Base-by-base conservation (phyloP, 2,797 vertebrate species). In the Anas capensis region DNA sequence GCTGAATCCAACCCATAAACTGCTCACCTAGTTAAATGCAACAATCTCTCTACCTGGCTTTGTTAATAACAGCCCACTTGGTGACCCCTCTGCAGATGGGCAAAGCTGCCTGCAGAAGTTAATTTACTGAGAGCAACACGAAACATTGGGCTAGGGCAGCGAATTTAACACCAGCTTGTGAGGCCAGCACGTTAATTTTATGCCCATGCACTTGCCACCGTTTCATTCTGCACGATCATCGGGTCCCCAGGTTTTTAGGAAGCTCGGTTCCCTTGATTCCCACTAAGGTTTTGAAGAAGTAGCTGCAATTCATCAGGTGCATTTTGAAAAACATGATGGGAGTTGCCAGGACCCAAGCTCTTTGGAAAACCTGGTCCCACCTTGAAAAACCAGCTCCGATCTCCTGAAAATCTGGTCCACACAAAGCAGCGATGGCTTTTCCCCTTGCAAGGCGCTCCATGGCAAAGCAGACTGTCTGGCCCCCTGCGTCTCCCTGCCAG, bases 321-420 rank as follows among this genome's bases (percentile, higher is more conserved):
- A 6, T 8, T 71, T 33, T 69, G 38, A 60, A 61, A 88, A 86
- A 34, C 54, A 27, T 0, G 17, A 82, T 10, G 94, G 93, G 93
- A 96, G 83, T 44, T 27, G 90, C 77, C 80, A 14, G 90, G 81
- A 86, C 80, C 83, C 79, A 27, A 36, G 78, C 5, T 29, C 90
- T 58, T 57, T 20, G 88, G 91, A 91, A 84, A 86, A 56, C 75
- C 68, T 2, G 71, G 42, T 85, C 80, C 90, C 92, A 66, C 92
- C 95, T 87, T 49, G 94, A 94, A 96, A 96, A 97, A 95, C 95
- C 94, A 85, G 95, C 81, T 95, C 75, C n/a, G 42, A 11, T 87
- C 95, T 94, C 95, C 77, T 56, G 93, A 82, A 92, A 95, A 23
- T 65, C 93, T 82, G 90, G 78, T 95, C 93, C 86, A 15, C 83